A percentile compares a stretch with the other conserved stretches of the same genome.
Evolutionary conservation across 2,113 vertebrate genomes (phyloP).

Genomic region (Pungitius pungitius): DNA sequence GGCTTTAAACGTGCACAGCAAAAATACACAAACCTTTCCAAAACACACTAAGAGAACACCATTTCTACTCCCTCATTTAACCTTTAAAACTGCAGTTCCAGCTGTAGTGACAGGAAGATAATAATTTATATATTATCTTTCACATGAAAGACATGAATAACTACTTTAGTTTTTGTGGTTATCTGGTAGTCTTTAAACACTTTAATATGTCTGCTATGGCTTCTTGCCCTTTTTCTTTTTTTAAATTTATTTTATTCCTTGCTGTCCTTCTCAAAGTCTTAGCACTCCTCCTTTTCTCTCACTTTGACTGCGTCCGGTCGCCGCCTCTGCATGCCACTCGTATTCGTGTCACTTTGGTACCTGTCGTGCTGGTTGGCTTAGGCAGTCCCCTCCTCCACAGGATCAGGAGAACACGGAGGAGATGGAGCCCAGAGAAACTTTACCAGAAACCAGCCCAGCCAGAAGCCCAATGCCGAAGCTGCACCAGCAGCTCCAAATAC

Average conservation of each 20-base stretch:
- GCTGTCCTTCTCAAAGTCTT: constrained; percentile 37
- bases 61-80: not conserved
- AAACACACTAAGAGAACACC: not conserved
- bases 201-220: constrained; percentile 11
- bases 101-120: not conserved
- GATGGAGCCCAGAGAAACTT: constrained; percentile 63
- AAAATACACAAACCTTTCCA: not conserved
- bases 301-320: constrained; percentile 53
- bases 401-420: constrained; percentile 63
- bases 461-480: constrained; percentile 66
- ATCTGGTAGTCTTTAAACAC: not conserved
- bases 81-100: not conserved
- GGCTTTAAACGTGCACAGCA: not conserved
- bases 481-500: constrained; percentile 68
- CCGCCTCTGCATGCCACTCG: constrained; percentile 71
- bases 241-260: constrained; percentile 13
- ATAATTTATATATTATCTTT: not conserved
- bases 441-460: constrained; percentile 55
- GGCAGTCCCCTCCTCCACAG: constrained; percentile 79
- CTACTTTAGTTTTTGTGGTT: not conserved
- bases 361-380: constrained; percentile 79
- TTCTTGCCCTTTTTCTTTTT: constrained; percentile 18
- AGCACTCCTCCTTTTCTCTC: constrained; percentile 33
- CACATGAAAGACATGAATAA: not conserved
- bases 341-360: constrained; percentile 67